Conservation (phyloP, 2,888 invertebrate species). For the Alloplasta piceator region DNA sequence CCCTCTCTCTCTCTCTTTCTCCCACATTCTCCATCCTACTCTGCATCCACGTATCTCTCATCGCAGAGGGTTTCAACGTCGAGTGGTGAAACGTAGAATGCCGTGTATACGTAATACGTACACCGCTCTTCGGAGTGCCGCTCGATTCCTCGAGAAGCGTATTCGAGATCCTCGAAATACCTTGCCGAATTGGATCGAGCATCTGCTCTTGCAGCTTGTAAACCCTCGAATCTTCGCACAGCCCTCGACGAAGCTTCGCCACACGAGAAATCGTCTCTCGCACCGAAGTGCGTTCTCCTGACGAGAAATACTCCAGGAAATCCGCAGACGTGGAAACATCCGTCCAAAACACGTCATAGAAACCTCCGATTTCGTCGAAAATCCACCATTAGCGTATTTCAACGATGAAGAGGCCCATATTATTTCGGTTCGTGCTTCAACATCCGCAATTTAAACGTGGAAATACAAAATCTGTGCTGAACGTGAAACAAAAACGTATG, state of each 20-base stretch:
- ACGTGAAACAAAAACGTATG: no score
- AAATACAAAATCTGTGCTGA: no score
- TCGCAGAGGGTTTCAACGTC: constrained; percentile 10
- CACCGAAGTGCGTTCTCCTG: constrained; percentile 2
- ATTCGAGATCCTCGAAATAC: constrained; percentile 55
- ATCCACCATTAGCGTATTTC: no score
- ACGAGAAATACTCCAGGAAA: constrained; percentile 12
- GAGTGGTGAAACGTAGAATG: neutral
- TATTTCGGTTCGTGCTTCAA: no score
- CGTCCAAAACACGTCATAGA: no score
- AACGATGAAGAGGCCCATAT: no score
- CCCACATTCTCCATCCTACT: neutral
- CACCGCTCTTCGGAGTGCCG: constrained; percentile 30
- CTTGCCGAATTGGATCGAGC: constrained; percentile 60
- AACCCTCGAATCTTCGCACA: neutral
- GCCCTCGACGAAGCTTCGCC: neutral
- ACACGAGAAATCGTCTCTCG: constrained; percentile 23
- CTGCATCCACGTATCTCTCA: neutral
- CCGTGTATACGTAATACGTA: constrained; percentile 11
- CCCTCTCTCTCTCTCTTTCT: neutral
- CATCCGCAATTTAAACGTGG: no score
- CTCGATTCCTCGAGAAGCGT: constrained; percentile 41
- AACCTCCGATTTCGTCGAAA: no score
- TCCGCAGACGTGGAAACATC: neutral
- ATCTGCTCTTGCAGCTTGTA: constrained; percentile 19